These are phyloP conservation scores for Slavum lentiscoides DNA, from an alignment of 2,888 invertebrate species.

Conservation along the genomic window DNA sequence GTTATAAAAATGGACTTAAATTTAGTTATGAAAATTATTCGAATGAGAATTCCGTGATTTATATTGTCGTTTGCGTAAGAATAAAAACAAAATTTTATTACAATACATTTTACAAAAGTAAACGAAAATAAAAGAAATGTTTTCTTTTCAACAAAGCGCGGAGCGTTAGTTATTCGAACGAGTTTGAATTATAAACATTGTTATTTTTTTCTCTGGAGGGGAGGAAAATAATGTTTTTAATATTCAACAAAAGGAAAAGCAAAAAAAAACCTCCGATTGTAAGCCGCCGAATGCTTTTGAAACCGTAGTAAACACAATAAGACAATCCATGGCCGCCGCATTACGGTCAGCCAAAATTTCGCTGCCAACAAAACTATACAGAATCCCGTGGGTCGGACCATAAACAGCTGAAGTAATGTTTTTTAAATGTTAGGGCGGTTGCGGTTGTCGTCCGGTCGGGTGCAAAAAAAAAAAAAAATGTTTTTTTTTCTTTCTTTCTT, in stretches of 20 bases:
- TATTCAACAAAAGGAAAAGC: slow-evolving; percentile 28
- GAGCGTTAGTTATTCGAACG: background rate
- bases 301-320: slow-evolving; percentile 31
- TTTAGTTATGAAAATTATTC: too few relatives aligned
- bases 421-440: slow-evolving; percentile 44
- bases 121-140: too few relatives aligned
- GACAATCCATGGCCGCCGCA: slow-evolving; percentile 29
- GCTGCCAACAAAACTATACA: slow-evolving; percentile 40
- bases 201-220: slow-evolving; percentile 5
- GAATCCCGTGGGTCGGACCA: slow-evolving; percentile 24
- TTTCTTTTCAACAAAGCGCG: background rate
- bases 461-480: slow-evolving; percentile 19
- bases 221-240: slow-evolving; percentile 22
- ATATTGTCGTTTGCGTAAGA: background rate
- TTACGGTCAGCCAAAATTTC: slow-evolving; percentile 42
- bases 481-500: too few relatives aligned
- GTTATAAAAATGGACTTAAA: too few relatives aligned
- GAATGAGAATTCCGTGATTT: too few relatives aligned
- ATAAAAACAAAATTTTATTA: too few relatives aligned
- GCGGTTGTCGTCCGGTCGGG: slow-evolving; percentile 34
- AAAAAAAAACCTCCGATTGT: slow-evolving; percentile 16
- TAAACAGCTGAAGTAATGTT: slow-evolving; percentile 45
- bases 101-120: too few relatives aligned
- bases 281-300: slow-evolving; percentile 18
- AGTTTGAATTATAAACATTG: slow-evolving; percentile 38